Conservation (phyloP, 2,113 vertebrate genomes). For the Entomyzon cyanotis region DNA sequence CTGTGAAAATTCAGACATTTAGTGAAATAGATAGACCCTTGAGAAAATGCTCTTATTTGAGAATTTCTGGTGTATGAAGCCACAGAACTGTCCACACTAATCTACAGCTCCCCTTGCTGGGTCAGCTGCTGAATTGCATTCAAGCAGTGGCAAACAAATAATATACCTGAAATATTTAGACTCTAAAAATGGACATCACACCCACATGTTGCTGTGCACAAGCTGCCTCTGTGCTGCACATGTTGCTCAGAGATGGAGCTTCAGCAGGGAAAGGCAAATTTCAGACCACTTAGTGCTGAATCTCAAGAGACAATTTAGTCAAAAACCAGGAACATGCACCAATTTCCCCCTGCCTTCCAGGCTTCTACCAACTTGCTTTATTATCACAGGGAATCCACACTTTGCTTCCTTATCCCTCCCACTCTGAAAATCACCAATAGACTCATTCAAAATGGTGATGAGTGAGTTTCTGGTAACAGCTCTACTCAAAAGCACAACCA, state of each 20-base stretch:
- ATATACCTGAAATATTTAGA: background rate
- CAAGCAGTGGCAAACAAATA: background rate
- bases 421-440: background rate
- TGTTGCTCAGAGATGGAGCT: background rate
- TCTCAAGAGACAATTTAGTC: background rate
- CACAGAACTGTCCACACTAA: constrained; percentile 57
- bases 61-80: constrained; percentile 28
- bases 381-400: background rate
- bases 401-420: background rate
- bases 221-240: background rate
- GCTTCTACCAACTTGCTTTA: background rate
- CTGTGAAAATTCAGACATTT: constrained; percentile 5
- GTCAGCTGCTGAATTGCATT: constrained; percentile 64
- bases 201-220: background rate
- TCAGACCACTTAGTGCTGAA: background rate
- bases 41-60: background rate
- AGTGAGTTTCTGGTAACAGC: background rate
- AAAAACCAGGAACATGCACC: background rate
- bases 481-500: background rate
- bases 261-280: background rate
- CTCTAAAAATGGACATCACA: background rate
- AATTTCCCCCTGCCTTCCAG: background rate
- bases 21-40: background rate
- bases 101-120: constrained; percentile 71
- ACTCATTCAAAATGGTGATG: background rate